Conservation (phyloP, 2,797 vertebrate genomes). For the Steatocranus sp. region DNA sequence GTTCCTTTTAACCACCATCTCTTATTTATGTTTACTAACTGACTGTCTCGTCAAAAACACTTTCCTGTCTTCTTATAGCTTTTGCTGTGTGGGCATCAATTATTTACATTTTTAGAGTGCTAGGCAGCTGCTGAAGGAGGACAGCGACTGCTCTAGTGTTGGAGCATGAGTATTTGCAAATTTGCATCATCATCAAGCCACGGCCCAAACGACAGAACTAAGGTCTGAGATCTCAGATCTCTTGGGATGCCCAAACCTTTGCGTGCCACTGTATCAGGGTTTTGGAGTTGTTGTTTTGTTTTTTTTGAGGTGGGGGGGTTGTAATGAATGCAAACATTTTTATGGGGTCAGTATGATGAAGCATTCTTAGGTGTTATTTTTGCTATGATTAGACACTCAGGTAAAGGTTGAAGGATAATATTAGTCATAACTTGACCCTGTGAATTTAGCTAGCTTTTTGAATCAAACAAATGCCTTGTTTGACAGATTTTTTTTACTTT, state of each 20-base stretch:
- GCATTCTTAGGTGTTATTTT: conserved; percentile 24
- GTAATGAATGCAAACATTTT: conserved; percentile 2
- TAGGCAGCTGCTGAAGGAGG: not conserved
- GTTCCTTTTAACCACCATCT: not conserved
- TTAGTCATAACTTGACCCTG: conserved; percentile 30
- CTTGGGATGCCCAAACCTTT: not conserved
- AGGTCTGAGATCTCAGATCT: not conserved
- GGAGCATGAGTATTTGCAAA: not conserved
- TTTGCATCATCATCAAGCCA: not conserved
- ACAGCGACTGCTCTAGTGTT: not conserved
- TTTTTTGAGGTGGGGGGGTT: not conserved
- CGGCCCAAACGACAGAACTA: not conserved
- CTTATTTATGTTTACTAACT: not conserved
- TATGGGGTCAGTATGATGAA: not conserved
- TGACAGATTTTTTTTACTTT: conserved; percentile 13
- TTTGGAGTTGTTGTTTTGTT: conserved; percentile 12
- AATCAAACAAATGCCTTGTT: conserved; percentile 65
- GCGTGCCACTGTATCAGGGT: not conserved
- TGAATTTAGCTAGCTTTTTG: conserved; percentile 40
- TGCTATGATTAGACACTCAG: conserved; percentile 60
- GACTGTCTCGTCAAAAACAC: not conserved
- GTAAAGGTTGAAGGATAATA: conserved; percentile 46
- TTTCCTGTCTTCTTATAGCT: not conserved
- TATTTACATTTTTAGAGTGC: not conserved
- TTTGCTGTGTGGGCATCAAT: not conserved